Conservation (phyloP, 2,888 invertebrate genomes). For the Euplexia lucipara region DNA sequence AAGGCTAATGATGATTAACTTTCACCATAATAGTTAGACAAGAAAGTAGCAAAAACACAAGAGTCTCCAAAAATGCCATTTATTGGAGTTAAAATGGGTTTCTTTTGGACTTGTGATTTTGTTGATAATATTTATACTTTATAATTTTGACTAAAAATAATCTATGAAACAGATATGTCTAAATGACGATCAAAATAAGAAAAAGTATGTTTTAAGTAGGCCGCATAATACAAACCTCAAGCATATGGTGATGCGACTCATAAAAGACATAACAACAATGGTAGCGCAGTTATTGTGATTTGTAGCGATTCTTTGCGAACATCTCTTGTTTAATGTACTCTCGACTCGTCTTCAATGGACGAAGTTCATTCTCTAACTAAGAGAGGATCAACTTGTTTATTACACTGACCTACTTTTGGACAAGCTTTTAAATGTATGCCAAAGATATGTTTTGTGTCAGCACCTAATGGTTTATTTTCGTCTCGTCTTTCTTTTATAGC, state of each 20-base stretch:
- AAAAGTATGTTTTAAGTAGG: slow-evolving; percentile 4
- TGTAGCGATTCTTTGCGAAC: slow-evolving; percentile 60
- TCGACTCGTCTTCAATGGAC: slow-evolving; percentile 46
- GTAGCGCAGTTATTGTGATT: slow-evolving; percentile 60
- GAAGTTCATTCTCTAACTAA: slow-evolving; percentile 32
- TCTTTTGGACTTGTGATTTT: too few species aligned
- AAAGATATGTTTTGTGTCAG: slow-evolving; percentile 35
- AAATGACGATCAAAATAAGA: background rate
- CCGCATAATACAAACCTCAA: slow-evolving; percentile 18
- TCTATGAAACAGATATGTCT: background rate
- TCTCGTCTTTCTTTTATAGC: background rate
- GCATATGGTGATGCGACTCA: slow-evolving; percentile 49
- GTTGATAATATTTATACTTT: too few species aligned
- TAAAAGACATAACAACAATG: slow-evolving; percentile 55
- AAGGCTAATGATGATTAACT: too few species aligned
- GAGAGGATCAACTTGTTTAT: slow-evolving; percentile 42
- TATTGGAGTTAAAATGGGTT: too few species aligned
- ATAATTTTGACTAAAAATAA: too few species aligned
- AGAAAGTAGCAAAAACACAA: too few species aligned
- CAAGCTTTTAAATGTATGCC: slow-evolving; percentile 44
- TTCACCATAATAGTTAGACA: too few species aligned
- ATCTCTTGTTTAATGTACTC: slow-evolving; percentile 53
- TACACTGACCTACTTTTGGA: slow-evolving; percentile 37
- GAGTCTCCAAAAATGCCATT: too few species aligned
- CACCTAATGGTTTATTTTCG: slow-evolving; percentile 24